Base-by-base conservation (phyloP, 37 sponge, comb jelly and placozoan genomes). In the Petrosia ficiformis region DNA sequence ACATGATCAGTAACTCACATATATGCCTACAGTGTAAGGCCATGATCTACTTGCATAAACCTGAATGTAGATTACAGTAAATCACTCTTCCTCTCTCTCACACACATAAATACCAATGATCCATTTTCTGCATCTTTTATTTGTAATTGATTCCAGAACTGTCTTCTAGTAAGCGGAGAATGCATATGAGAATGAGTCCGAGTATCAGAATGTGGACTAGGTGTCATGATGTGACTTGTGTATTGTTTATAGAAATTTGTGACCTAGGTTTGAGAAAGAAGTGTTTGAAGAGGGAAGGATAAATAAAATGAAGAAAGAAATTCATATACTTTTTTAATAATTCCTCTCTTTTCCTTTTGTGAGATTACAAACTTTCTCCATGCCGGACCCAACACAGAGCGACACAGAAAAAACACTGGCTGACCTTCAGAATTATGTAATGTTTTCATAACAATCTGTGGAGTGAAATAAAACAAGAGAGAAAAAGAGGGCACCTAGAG, bases 351-450 rank as follows among this genome's bases (percentile, higher is more conserved):
- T 48, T 16, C 16, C 54, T 48, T 48, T 48, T 48, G 54, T 19
- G 10, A 10, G 16, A 48, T 16, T 19, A 48, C 54, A 48, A 66
- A 83, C 73, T 68, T 83, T 21, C 59, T 59, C 90, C 80, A 78
- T 0, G 78, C 91, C 0, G 80, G 30, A 10, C 77, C 22, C 21
- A 76, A 56, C 44, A 87, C 6, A 5, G 26, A 10, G 10, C 31
- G 10, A 21, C 86, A 84, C 39, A 92, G 36, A 59, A 52, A 75
- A 44, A 42, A 57, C 4, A 92, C 52, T 31, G 85, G 81, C 0
- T 88, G 52, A 22, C 93, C 93, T 54, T 92, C 76, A 6, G 84
- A 74, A 29, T 92, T 91, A 36, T 68, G 61, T 31, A 91, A 6
- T 26, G 67, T 34, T 1, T 71, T 31, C 6, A 69, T 25, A 37